Evolutionary conservation across 1,140 invertebrate genomes (phyloP), one percentile per base, ranked within the genome.

Genomic region (Micrasema minimum): DNA sequence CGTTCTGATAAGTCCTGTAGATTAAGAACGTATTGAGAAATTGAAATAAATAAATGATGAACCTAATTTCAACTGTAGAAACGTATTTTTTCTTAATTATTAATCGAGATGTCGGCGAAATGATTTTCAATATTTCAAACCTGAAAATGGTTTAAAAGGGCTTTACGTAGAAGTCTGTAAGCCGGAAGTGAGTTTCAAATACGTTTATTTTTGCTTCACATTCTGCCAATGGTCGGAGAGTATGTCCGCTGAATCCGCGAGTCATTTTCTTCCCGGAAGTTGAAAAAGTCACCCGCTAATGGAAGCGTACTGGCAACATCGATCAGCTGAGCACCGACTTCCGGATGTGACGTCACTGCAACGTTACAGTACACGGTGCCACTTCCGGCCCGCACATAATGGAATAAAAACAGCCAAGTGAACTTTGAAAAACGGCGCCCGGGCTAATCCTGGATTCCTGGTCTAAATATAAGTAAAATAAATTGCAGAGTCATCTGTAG

Each of bases 341-440:
- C 65, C 65, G 65, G 65, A 51, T 66, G 46, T 51, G 62, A 66
- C 62, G 62, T 50, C 62, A 37, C 62, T 51, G 62, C 62, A 48
- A 64, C 35, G 61, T 48, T 50, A 64, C 61, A 48, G 62, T 66
- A 66, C 62, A 66, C 38, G 62, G 18, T 35, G 62, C 48, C 62
- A 51, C 62, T 51, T 66, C 62, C 62, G 62, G 14, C 62, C 37
- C 51, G 14, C 48, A 53, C 65, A 31, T 67, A 67, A 67, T 67
- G 65, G 65, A 67, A 67, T 67, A 67, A 67, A 67, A 67, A 57
- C 65, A 57, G 16, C 43, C 43, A 67, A 67, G 37, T 31, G 37
- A 57, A 51, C 65, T 18, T 18, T 18, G 65, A 67, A 67, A 64
- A 67, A 67, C 37, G 23, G 31, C 7, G 51, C 20, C 3, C 10